Conservation (phyloP, 2,797 vertebrate genomes). For the Esox lucius region DNA sequence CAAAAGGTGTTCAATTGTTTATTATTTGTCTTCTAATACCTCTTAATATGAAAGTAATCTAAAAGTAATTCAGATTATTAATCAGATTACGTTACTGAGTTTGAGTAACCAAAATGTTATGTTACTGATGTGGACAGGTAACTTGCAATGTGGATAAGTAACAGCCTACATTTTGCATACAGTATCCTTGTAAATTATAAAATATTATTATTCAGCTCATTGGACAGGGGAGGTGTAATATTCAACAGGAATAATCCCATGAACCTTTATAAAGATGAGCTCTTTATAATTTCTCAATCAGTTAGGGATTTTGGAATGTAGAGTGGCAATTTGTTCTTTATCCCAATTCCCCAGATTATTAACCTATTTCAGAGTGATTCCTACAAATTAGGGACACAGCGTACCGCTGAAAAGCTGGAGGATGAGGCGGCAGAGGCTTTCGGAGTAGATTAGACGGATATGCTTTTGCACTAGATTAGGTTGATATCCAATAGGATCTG, state of each 20-base stretch:
- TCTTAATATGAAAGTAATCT: too few relatives aligned
- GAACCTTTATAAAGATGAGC: slow-evolving; percentile 60
- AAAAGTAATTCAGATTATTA: too few relatives aligned
- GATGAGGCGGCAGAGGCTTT: slow-evolving; percentile 53
- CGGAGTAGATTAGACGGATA: slow-evolving; percentile 32
- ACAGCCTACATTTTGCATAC: not conserved
- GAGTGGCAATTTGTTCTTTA: slow-evolving; percentile 64
- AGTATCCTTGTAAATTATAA: slow-evolving; percentile 21
- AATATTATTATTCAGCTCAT: slow-evolving; percentile 14
- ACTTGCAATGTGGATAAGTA: too few relatives aligned
- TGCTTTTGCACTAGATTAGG: slow-evolving; percentile 67
- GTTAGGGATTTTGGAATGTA: slow-evolving; percentile 60
- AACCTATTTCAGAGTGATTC: slow-evolving; percentile 41
- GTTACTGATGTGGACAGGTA: too few relatives aligned
- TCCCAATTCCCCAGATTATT: slow-evolving; percentile 58
- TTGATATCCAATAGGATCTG: slow-evolving; percentile 69
- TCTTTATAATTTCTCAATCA: slow-evolving; percentile 62
- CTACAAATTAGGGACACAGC: slow-evolving; percentile 28
- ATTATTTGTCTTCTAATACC: too few relatives aligned
- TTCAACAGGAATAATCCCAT: slow-evolving; percentile 55
- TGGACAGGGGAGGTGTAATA: slow-evolving; percentile 41
- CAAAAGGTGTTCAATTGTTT: too few relatives aligned
- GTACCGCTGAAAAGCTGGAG: slow-evolving; percentile 44
- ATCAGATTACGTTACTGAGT: too few relatives aligned
- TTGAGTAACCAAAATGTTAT: too few relatives aligned